Evolutionary conservation across 1,140 invertebrate genomes (phyloP), one percentile per base, ranked within the genome.

Genomic region (Calliphora vicina): DNA sequence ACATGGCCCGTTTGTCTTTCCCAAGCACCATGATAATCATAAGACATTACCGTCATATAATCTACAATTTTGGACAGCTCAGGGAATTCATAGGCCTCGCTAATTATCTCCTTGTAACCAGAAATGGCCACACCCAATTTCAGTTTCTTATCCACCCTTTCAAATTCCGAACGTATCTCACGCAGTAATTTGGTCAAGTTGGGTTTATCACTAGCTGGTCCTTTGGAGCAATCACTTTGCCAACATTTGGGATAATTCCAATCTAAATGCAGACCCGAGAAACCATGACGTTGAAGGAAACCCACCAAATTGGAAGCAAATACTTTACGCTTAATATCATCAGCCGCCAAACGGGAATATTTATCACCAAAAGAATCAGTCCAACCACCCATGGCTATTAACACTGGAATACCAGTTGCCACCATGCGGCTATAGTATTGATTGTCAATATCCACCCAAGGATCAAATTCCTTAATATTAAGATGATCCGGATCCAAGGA

Each of bases 211-310:
- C 93, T 93, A 0, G 92, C 91, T 0, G 95, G 94, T 9, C 96
- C 96, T 84, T 94, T 95, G 20, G 94, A 94, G 88, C 97, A 98
- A 86, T 97, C 94, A 86, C 95, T 96, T 85, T 97, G 96, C 96
- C 96, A 97, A 85, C 97, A 98, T 72, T 95, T 94, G 0, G 97
- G 97, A 89, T 97, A 98, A 87, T 97, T 97, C 97, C 97, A 98
- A 85, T 97, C 97, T 4, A 98, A 86, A 84, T 97, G 96, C 0
- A 98, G 88, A 20, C 97, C 97, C 83, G 94, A 92, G 87, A 98
- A 97, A 42, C 94, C 94, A 84, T 96, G 92, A 81, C 93, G 92
- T 15, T 93, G 92, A 8, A 98, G 87, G 86, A 96, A 97, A 17
- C 93, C 91, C 0, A 95, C 91, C 1, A 93, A 91, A 42, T 93